Evolutionary conservation across 2,888 invertebrate species (phyloP), one percentile per base, ranked within the genome.

Genomic region (Boloria euphrosyne): DNA sequence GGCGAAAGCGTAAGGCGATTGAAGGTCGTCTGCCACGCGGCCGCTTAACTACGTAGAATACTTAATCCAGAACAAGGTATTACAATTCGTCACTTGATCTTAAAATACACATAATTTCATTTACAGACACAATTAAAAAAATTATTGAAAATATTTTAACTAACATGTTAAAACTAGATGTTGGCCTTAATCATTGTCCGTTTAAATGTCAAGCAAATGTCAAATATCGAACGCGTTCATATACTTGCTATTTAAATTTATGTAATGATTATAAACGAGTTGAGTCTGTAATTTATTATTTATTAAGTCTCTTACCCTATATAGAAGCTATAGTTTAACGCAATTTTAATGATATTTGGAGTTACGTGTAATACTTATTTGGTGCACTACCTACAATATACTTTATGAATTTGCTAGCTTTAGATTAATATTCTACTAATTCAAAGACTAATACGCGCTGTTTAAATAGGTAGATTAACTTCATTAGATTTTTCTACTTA

Each of bases 171-270:
- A 59, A 57, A 43, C 60, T 67, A 59, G 47, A 59, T 54, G 63
- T 47, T 70, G 72, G 69, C 68, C 72, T 70, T 71, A 68, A 68
- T 77, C 76, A 70, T 78, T 78, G 78, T 76, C 78, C 77, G 80
- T 77, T 74, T 65, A 86, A 89, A 87, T 89, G 87, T 85, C 88
- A 88, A 73, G 77, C 78, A 87, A 88, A 88, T 87, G 85, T 84
- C 87, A 87, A 78, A 75, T 68, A 65, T 73, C 77, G 75, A 72
- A 74, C 68, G 72, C 73, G 74, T 72, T 76, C 64, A 43, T 60
- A 52, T 59, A 61, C 38, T 50, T 43, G 54, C 43, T 59, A 47
- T 31, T 57, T 69, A 38, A 62, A 59, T 58, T 58, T 60, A 69
- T 60, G 60, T 66, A 66, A 61, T 60, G 46, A 60, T 62, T 66